Evolutionary conservation across 2,113 vertebrate genomes (phyloP).

Genomic region (Siphamia tubifer): DNA sequence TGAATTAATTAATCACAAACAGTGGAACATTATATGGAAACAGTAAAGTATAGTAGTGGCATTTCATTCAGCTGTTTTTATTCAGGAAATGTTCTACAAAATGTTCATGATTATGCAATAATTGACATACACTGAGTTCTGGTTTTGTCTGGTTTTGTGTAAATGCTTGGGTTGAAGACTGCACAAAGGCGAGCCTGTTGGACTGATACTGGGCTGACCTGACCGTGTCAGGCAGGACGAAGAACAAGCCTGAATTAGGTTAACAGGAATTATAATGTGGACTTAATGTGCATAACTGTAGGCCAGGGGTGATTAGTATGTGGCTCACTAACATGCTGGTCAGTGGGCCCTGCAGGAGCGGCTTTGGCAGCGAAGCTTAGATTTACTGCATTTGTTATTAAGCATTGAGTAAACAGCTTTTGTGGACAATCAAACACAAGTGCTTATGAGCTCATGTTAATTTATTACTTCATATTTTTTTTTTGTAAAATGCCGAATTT

Average conservation of each 20-base stretch:
- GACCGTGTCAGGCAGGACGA: conserved; percentile 13
- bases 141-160: background rate
- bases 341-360: conserved; percentile 39
- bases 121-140: too few species aligned
- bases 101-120: too few species aligned
- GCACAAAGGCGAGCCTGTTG: background rate
- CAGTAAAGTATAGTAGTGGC: too few species aligned
- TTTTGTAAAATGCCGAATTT: background rate
- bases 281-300: background rate
- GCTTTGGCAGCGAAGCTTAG: conserved; percentile 8
- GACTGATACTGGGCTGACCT: conserved; percentile 4
- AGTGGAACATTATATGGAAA: too few species aligned
- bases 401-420: conserved; percentile 27
- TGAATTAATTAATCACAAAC: too few species aligned
- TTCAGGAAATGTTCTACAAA: too few species aligned
- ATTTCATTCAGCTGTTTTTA: too few species aligned
- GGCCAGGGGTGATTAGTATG: conserved; percentile 25
- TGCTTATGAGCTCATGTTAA: conserved; percentile 20
- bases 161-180: background rate
- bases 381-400: conserved; percentile 36
- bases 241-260: conserved; percentile 16
- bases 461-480: conserved; percentile 1
- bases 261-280: conserved; percentile 23
- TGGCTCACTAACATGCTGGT: conserved; percentile 36
- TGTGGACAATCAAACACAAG: too few species aligned